Percentiles rank a stretch among this genome's conserved stretches.
Evolutionary conservation across 2,888 invertebrate genomes (phyloP).

Genomic region (Brenthis daphne): DNA sequence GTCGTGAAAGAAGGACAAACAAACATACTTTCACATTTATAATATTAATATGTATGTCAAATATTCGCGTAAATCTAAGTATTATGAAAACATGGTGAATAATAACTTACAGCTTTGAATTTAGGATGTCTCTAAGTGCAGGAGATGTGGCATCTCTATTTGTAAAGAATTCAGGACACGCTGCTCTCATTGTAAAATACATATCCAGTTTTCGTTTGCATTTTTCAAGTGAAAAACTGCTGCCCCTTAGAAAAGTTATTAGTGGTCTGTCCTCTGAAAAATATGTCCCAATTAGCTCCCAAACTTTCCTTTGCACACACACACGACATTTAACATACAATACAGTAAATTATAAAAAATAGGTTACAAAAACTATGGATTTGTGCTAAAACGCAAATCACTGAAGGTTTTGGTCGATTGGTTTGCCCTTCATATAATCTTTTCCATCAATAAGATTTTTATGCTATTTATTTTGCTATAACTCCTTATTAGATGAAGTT

Average conservation of each 20-base stretch:
- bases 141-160: constrained; percentile 86
- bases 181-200: constrained; percentile 92
- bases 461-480: no score
- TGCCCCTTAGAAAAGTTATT: constrained; percentile 87
- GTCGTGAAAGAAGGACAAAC: no score
- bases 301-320: constrained; percentile 53
- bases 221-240: constrained; percentile 89
- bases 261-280: constrained; percentile 84
- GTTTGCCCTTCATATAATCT: no score
- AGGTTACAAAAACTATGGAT: no score
- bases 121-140: constrained; percentile 85
- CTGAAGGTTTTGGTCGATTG: no score
- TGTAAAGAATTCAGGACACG: constrained; percentile 90
- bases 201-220: constrained; percentile 90
- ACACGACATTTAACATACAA: no score
- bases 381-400: no score
- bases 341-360: no score
- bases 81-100: background rate
- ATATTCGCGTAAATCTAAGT: no score
- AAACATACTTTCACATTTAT: no score
- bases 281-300: constrained; percentile 78
- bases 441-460: background rate
- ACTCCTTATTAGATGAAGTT: no score
- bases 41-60: no score
- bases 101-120: constrained; percentile 35